Percentiles rank a stretch among this genome's conserved stretches.
phyloP scores from a whole-genome alignment of 1,140 invertebrate genomes.

The Papilio dardanus region DNA sequence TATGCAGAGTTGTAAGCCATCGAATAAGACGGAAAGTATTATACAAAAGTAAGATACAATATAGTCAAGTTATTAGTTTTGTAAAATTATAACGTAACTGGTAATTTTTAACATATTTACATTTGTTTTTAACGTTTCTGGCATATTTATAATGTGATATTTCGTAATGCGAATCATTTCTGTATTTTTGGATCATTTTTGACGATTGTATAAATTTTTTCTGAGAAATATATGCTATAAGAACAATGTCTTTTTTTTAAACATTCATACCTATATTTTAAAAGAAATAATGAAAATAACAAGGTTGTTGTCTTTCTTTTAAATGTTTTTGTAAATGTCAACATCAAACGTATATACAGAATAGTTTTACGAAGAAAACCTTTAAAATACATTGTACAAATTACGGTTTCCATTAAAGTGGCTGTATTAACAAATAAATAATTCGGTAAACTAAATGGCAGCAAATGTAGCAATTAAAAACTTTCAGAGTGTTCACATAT shows the following conservation, averaged over 20 bases:
- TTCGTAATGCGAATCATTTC: slow-evolving; percentile 76
- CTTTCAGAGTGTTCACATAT: slow-evolving; percentile 42
- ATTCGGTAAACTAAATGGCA: slow-evolving; percentile 3
- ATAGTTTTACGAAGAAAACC: neutral
- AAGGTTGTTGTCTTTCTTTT: no score
- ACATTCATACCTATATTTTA: neutral
- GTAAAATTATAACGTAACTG: slow-evolving; percentile 69
- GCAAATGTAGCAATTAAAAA: neutral
- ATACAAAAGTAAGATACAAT: slow-evolving; percentile 46
- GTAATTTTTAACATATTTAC: slow-evolving; percentile 74
- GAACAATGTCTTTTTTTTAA: slow-evolving; percentile 50
- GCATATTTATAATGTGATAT: slow-evolving; percentile 76
- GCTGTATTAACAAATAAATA: neutral
- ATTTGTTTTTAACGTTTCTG: slow-evolving; percentile 70
- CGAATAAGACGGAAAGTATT: slow-evolving; percentile 41
- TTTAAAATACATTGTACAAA: neutral
- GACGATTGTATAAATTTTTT: slow-evolving; percentile 76
- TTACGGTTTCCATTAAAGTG: neutral
- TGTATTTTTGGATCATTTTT: slow-evolving; percentile 75
- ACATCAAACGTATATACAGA: neutral
- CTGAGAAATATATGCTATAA: slow-evolving; percentile 67
- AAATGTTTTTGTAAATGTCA: neutral
- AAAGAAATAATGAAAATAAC: neutral
- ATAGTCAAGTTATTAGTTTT: slow-evolving; percentile 63
- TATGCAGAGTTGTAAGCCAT: slow-evolving; percentile 30